Evolutionary conservation across 2,888 invertebrate genomes (phyloP), one percentile per base, ranked within the genome.

Genomic region (Alcis repandata): DNA sequence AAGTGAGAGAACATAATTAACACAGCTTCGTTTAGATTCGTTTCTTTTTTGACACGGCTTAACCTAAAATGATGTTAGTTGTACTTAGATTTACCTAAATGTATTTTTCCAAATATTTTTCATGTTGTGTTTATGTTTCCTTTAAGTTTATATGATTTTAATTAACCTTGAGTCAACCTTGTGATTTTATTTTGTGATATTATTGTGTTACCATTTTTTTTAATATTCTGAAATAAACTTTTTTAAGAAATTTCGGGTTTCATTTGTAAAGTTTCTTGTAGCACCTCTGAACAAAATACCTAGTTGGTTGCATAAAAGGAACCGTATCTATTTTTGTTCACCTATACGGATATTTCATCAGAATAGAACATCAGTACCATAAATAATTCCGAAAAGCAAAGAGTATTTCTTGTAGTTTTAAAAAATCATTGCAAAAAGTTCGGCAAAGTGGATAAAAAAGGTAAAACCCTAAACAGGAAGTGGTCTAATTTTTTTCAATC

Each of bases 141-240:
- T 67, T 62, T 72, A 76, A 70, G 63, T 72, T 71, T 73, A 69
- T 66, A 74, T 72, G 43, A 69, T 68, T 69, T 78, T 69, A 36
- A 51, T 62, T 71, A 6, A 49, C 49, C 71, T 74, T 68, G 71
- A 66, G 63, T 69, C 74, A 20, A 41, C 11, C 11, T 77, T 76
- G 72, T 73, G 59, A 68, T 74, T 74, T 75, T 56, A 60, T 74
- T 76, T 80, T 73, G 72, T 79, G 80, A 76, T 78, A 54, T 74
- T 84, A 78, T 81, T 86, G 71, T 82, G 86, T 88, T 89, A 87
- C 82, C 83, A 70, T 43, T 66, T 32, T 36, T 43, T 58, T 58
- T 71, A 68, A 70, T 71, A 71, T 74, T 77, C 72, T 63, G 51
- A 71, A 79, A 74, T 76, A 77, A 78, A 79, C 48, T 65, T 71